phyloP scores from a whole-genome alignment of 2,113 vertebrate species.

The Piprites chloris region DNA sequence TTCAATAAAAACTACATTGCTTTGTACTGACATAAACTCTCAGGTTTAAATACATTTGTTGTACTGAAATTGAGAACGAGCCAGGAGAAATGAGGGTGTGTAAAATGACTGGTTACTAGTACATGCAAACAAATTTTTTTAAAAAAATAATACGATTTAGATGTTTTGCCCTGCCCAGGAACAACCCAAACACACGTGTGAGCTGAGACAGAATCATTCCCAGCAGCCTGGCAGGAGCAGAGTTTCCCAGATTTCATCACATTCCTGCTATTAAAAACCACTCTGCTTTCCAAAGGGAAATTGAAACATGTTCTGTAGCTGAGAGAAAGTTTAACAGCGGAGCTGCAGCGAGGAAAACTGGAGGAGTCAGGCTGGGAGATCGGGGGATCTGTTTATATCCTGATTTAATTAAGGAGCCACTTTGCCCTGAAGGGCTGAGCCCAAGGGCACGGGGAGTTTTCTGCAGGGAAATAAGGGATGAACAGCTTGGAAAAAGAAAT shows the following conservation, averaged over 20 bases:
- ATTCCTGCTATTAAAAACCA: neutral
- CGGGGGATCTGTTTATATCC: neutral
- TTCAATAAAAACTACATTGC: neutral
- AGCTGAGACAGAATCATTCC: neutral
- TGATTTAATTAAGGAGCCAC: neutral
- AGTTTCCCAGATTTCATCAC: neutral
- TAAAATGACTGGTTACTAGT: neutral
- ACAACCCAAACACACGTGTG: rapidly evolving
- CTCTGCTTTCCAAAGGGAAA: neutral
- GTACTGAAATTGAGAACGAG: neutral
- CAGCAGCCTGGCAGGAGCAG: neutral
- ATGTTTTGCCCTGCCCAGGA: neutral
- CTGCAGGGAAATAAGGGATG: neutral
- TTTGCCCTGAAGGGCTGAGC: neutral
- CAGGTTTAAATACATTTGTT: neutral
- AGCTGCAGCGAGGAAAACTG: neutral
- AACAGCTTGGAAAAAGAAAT: neutral
- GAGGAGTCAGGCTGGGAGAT: neutral
- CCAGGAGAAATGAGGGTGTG: neutral
- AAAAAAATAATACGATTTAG: neutral
- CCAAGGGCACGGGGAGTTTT: neutral
- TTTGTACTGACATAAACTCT: neutral
- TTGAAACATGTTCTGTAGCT: neutral
- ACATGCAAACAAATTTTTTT: neutral
- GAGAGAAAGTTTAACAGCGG: neutral